Conservation (phyloP, 2,888 invertebrate species). For the Brenthis daphne region DNA sequence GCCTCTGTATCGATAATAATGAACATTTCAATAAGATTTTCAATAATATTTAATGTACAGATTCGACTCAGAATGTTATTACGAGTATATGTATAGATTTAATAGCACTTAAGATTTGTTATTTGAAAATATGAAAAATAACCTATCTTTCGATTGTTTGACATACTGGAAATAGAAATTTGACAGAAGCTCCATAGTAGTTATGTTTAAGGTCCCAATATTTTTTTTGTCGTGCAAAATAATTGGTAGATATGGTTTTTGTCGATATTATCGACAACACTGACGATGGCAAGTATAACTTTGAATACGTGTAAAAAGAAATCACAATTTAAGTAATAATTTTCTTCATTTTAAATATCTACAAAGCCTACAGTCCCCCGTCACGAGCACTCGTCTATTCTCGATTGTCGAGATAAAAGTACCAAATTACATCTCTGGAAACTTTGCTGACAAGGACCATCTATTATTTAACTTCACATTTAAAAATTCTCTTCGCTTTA, state of each 20-base stretch:
- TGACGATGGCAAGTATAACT: background rate
- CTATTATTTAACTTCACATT: conserved; percentile 31
- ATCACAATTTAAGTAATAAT: conserved; percentile 12
- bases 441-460: conserved; percentile 26
- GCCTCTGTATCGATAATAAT: no score
- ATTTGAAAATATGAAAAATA: no score
- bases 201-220: no score
- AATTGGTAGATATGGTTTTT: background rate
- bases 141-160: no score
- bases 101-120: no score
- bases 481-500: conserved; percentile 8
- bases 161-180: no score
- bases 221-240: no score
- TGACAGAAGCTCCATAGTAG: no score
- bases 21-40: no score
- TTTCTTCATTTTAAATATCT: conserved; percentile 8
- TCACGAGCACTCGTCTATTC: conserved; percentile 26
- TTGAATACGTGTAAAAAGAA: conserved; percentile 1
- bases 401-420: conserved; percentile 34
- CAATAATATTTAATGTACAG: no score
- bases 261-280: background rate
- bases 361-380: conserved; percentile 13
- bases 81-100: no score
- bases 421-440: conserved; percentile 28
- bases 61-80: no score